Percentiles rank a stretch among this genome's conserved stretches.
These are phyloP conservation scores for Diceros bicornis DNA, from an alignment of 2,797 vertebrate genomes.

Conservation along the genomic window DNA sequence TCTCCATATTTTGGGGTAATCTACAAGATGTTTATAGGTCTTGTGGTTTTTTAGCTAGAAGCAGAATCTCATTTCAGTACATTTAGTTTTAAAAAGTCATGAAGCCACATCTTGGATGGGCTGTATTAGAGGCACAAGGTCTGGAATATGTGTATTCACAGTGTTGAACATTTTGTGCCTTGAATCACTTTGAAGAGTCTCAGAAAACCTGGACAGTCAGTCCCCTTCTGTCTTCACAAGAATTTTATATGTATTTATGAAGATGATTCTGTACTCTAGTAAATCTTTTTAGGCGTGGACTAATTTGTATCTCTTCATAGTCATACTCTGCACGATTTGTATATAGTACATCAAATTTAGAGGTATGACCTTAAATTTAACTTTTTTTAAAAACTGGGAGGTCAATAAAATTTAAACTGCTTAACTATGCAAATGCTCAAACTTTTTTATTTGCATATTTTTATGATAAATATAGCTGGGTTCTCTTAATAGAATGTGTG, in stretches of 20 bases:
- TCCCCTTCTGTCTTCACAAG: conserved; percentile 51
- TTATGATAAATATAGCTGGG: conserved; percentile 29
- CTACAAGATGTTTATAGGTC: conserved; percentile 79
- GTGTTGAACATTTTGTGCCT: conserved; percentile 78
- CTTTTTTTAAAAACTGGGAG: conserved; percentile 75
- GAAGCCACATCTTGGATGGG: conserved; percentile 65
- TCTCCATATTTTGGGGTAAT: conserved; percentile 82
- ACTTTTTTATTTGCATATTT: conserved; percentile 63
- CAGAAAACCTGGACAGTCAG: conserved; percentile 61
- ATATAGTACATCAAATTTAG: conserved; percentile 80
- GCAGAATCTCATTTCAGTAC: conserved; percentile 73
- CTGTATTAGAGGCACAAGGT: conserved; percentile 73
- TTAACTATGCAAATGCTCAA: conserved; percentile 71
- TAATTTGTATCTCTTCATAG: conserved; percentile 82
- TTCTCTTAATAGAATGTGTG: conserved; percentile 43
- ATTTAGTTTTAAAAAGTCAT: conserved; percentile 76
- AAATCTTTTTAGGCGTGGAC: conserved; percentile 74
- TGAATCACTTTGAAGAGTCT: conserved; percentile 74
- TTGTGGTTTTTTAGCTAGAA: conserved; percentile 76
- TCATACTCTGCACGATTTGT: conserved; percentile 82
- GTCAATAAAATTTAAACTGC: conserved; percentile 85
- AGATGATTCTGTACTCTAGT: conserved; percentile 74
- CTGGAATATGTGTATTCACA: conserved; percentile 65
- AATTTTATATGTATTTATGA: conserved; percentile 83
- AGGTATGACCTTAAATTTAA: conserved; percentile 83